phyloP scores from a whole-genome alignment of 2,113 vertebrate genomes.

The Nesoenas mayeri region DNA sequence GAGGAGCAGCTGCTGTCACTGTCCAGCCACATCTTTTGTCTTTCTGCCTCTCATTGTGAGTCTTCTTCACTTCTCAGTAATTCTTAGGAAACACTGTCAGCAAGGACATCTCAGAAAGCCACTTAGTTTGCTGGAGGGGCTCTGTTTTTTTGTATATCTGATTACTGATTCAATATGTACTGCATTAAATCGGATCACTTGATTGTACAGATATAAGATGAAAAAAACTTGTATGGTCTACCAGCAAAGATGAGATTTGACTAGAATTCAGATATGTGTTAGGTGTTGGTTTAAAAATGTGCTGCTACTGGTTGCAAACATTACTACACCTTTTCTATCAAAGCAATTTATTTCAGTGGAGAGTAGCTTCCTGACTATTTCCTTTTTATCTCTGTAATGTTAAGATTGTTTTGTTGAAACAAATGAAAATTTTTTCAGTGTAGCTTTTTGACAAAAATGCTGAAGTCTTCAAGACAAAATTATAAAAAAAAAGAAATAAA shows the following conservation, averaged over 20 bases:
- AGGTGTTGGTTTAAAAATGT: background rate
- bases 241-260: background rate
- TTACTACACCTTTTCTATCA: background rate
- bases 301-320: background rate
- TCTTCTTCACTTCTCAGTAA: background rate
- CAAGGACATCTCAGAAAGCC: background rate
- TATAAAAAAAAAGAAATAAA: background rate
- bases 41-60: background rate
- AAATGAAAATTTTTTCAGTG: background rate
- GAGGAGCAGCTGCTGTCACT: background rate
- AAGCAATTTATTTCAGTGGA: background rate
- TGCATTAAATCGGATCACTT: background rate
- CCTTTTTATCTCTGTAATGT: background rate
- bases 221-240: background rate
- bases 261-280: background rate
- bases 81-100: background rate
- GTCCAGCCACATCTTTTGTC: background rate
- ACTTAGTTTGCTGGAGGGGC: background rate
- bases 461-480: background rate
- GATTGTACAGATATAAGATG: background rate
- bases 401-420: background rate
- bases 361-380: background rate
- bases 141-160: background rate
- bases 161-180: background rate
- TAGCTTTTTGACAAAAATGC: background rate